Percentiles rank a stretch among this genome's conserved stretches.
Conservation (phyloP, 2,888 invertebrate genomes). For the Drosophila diplacantha region DNA sequence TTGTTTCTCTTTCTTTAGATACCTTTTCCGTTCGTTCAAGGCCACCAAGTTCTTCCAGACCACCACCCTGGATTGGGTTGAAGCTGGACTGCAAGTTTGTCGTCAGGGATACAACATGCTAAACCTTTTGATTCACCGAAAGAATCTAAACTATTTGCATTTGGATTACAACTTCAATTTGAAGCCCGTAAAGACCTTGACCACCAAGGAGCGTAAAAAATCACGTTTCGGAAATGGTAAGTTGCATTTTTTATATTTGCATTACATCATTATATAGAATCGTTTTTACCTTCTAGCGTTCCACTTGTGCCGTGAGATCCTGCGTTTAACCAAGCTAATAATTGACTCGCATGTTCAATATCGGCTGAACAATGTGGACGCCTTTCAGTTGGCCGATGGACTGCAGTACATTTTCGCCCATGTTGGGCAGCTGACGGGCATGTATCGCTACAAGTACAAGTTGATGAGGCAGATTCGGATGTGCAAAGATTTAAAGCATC, state of each 20-base stretch:
- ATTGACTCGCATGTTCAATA: slow-evolving; percentile 99
- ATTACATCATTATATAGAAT: not conserved
- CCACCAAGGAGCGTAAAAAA: slow-evolving; percentile 99
- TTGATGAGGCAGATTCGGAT: slow-evolving; percentile 99
- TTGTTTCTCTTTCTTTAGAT: slow-evolving; percentile 79
- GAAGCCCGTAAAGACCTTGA: slow-evolving; percentile 99
- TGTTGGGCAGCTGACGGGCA: slow-evolving; percentile 99
- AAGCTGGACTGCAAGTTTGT: slow-evolving; percentile 98
- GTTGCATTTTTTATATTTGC: slow-evolving; percentile 41
- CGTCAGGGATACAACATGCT: slow-evolving; percentile 99
- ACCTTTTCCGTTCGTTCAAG: slow-evolving; percentile 98
- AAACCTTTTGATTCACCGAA: slow-evolving; percentile 98
- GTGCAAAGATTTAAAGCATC: slow-evolving; percentile 99
- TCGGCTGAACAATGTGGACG: slow-evolving; percentile 98
- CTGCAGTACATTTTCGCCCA: slow-evolving; percentile 99
- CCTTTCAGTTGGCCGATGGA: slow-evolving; percentile 98
- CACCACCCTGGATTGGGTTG: slow-evolving; percentile 99
- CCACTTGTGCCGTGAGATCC: slow-evolving; percentile 98
- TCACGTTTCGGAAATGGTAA: slow-evolving; percentile 96
- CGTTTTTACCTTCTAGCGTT: slow-evolving; percentile 83
- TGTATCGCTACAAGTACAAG: slow-evolving; percentile 99
- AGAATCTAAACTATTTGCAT: slow-evolving; percentile 99
- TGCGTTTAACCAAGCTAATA: slow-evolving; percentile 98
- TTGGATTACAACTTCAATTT: slow-evolving; percentile 99
- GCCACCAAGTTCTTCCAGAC: slow-evolving; percentile 99